Evolutionary conservation across 2,797 vertebrate species (phyloP).

Genomic region (Arnoldichthys spilopterus): DNA sequence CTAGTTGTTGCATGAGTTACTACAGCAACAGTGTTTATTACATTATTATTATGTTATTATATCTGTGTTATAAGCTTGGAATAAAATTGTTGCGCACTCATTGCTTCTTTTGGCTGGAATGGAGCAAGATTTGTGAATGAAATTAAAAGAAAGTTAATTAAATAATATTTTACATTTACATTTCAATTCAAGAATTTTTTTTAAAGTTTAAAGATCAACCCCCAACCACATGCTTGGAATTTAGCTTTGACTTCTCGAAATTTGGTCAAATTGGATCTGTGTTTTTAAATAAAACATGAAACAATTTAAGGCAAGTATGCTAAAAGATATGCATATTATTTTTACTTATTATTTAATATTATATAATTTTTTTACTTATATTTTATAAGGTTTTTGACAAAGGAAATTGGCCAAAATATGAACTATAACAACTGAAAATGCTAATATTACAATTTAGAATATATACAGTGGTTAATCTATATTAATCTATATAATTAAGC

Average conservation of each 20-base stretch:
- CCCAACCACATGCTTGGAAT: neutral
- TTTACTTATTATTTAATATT: too few relatives aligned
- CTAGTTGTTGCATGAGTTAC: neutral
- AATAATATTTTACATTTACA: neutral
- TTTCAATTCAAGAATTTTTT: too few relatives aligned
- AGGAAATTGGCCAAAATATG: too few relatives aligned
- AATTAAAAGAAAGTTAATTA: neutral
- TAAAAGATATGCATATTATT: neutral
- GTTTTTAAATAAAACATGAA: slow-evolving; percentile 5
- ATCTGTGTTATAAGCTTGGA: neutral
- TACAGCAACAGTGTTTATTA: neutral
- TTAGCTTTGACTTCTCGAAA: neutral
- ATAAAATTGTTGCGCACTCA: too few relatives aligned
- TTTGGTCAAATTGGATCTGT: neutral
- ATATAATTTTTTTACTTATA: too few relatives aligned
- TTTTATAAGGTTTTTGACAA: too few relatives aligned
- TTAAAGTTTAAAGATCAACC: too few relatives aligned
- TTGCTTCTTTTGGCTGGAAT: too few relatives aligned
- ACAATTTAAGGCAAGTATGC: neutral
- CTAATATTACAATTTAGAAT: too few relatives aligned
- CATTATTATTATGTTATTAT: neutral
- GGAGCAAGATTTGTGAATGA: neutral
- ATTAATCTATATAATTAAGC: too few relatives aligned
- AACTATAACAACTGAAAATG: too few relatives aligned
- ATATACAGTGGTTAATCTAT: too few relatives aligned